Evolutionary conservation across 2,113 vertebrate species (phyloP), one percentile per base, ranked within the genome.

Genomic region (Osmerus mordax): DNA sequence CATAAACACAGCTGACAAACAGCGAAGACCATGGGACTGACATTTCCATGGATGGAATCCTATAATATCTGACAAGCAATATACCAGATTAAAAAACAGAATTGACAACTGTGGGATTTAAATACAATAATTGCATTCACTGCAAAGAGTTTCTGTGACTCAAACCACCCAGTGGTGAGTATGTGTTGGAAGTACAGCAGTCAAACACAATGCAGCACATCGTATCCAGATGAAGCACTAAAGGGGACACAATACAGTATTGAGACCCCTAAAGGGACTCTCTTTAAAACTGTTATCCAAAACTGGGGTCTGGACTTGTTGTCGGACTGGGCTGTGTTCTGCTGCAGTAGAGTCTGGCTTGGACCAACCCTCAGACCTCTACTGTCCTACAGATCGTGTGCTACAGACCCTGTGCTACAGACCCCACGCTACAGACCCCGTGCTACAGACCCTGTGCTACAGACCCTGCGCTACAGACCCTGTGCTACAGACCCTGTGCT

Each of bases 61-160:
- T 83, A 81, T 58, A 79, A 67, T 85, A 80, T 73, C 69, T 67
- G 60, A 73, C 73, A 84, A 87, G 86, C 84, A 89, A 90, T 87
- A 88, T 56, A 8, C 36, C 3, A 51, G 64, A 13, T 65, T 29
- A 29, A 64, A 53, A 25, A n/a, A 70, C 32, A 21, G 1, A 9
- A 5, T 28, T 19, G 64, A 62, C 75, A 63, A 67, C 74, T 64
- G 73, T 13, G 72, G 32, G 41, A 29, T 59, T 55, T 66, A 61
- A 68, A 75, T 75, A 72, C 67, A 74, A 55, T 69, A 41, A 73
- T 16, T 1, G 7, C 32, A 36, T 36, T 36, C 4, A 36, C 32
- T 47, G 9, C 9, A 36, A 36, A 36, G 32, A 8, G 32, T 36
- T 47, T 12, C 41, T 47, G 41, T 47, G 41, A 47, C 41, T 47